Base-by-base conservation (phyloP, 2,888 invertebrate genomes). In the Beris chalybata region DNA sequence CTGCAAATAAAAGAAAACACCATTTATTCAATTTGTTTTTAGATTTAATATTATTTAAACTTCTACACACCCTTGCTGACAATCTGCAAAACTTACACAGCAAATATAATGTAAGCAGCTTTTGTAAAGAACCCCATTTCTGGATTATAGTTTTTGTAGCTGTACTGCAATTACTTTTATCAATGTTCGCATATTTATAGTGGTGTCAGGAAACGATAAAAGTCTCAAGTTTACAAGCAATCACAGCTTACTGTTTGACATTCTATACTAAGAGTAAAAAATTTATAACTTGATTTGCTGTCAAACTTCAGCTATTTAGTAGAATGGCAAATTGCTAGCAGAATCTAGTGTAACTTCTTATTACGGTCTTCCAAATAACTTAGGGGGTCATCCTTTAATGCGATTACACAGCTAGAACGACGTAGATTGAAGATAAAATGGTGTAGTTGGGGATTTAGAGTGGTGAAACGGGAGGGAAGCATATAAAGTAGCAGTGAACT, bases 91-190 rank as follows among this genome's bases (percentile, higher is more conserved):
- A 89, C 90, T 90, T 83, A 90, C 90, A 90, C 89, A 83, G 89
- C 89, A 85, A 89, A 90, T 78, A 90, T 86, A 78, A 90, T 88
- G 81, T 89, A 89, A 74, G 90, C 86, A 69, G 89, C 89, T 81
- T 90, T 90, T 68, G 89, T 89, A 74, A 90, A 87, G 79, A 89
- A 88, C 74, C 90, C 90, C 89, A 90, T 89, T 71, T 22, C 22
- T 22, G 22, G 22, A 22, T 22, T 22, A 22, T 22, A 22, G 22
- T 22, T 22, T 66, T 72, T 55, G 38, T 38, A 56, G 56, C 38
- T 61, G 12, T 13, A 15, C 6, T 6, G 7, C 6, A 48, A 12
- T 48, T 22, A 43, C 30, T 58, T 58, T 22, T 15, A 58, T 58
- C 13, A n/a, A n/a, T 48, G 5, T 6, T 48, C 9, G 5, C 38